phyloP scores from a whole-genome alignment of 1,140 invertebrate species.

The Choristoneura fumiferana region DNA sequence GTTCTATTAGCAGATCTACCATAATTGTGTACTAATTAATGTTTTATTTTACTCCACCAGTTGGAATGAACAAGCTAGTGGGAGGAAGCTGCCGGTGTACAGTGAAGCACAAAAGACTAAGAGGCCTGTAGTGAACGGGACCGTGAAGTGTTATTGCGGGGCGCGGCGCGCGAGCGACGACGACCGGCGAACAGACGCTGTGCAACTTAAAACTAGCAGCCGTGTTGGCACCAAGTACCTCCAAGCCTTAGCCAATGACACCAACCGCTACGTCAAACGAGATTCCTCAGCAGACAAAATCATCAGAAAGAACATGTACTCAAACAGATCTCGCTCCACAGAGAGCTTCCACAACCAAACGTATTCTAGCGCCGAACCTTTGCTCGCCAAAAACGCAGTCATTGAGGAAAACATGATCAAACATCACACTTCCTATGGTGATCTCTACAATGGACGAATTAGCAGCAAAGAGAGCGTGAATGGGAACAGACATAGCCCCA shows the following conservation, averaged over 20 bases:
- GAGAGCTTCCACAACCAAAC: constrained; percentile 71
- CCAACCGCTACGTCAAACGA: constrained; percentile 57
- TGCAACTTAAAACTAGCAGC: constrained; percentile 61
- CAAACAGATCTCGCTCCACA: constrained; percentile 66
- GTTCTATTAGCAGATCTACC: no score
- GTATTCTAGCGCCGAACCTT: constrained; percentile 42
- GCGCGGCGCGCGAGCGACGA: constrained; percentile 45
- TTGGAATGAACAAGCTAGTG: constrained; percentile 76
- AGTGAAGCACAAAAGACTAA: constrained; percentile 77
- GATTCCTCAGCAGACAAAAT: constrained; percentile 58
- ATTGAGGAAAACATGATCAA: constrained; percentile 58
- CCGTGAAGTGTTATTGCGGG: constrained; percentile 68
- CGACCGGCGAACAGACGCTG: constrained; percentile 34
- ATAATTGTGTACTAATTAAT: no score
- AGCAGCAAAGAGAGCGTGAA: constrained; percentile 67
- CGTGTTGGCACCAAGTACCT: constrained; percentile 72
- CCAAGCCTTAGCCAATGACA: constrained; percentile 65
- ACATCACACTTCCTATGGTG: constrained; percentile 72
- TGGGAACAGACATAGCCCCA: constrained; percentile 63
- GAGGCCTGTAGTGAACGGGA: constrained; percentile 66
- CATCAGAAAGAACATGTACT: constrained; percentile 51
- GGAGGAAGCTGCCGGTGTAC: constrained; percentile 70
- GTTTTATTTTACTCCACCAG: constrained; percentile 38
- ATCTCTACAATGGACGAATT: constrained; percentile 66
- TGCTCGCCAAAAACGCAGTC: constrained; percentile 43